Base-by-base conservation (phyloP, 2,113 vertebrate genomes). In the Setophaga kirtlandii region DNA sequence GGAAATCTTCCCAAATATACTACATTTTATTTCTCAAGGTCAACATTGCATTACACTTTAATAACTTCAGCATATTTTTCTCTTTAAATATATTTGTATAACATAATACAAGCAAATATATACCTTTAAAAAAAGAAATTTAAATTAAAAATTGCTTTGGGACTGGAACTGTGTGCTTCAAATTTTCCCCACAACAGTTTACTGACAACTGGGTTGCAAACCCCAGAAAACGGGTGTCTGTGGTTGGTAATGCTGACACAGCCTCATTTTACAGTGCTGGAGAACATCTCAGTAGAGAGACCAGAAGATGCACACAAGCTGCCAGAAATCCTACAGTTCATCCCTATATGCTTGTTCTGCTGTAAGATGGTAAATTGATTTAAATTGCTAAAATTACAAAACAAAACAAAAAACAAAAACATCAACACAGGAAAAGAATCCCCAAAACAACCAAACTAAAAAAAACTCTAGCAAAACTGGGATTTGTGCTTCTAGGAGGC, bases 401-500 rank as follows among this genome's bases (percentile, higher is more conserved):
- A 41, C 5, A 63, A 21, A 63, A 21, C 8, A 55, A 55, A 20
- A 56, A 20, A 9, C 27, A 37, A 50, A 31, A 62, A 19, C 19
- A 27, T 25, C 39, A 47, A 37, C n/a, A 21, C n/a, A 60, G 44
- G 33, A 64, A 65, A 75, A 67, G 6, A 28, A 53, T 10, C 15
- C 37, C 23, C 30, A n/a, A 53, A 79, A 24, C 39, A n/a, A 55
- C 20, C 20, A 55, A 69, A 71, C 15, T 17, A 12, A 24, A 28
- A 17, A 65, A 31, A 75, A 35, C 63, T 77, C 30, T 42, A 70
- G 56, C 2, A 58, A 63, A 70, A 41, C 50, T 41, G 49, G 74
- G 91, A 71, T 50, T 93, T 95, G 79, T 90, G 91, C 82, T 96
- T 96, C 93, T 91, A 62, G 50, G 90, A 91, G 39, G 46, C 68